These are phyloP conservation scores for Anarhynchus alexandrinus DNA, from an alignment of 2,113 vertebrate species.

Conservation along the genomic window DNA sequence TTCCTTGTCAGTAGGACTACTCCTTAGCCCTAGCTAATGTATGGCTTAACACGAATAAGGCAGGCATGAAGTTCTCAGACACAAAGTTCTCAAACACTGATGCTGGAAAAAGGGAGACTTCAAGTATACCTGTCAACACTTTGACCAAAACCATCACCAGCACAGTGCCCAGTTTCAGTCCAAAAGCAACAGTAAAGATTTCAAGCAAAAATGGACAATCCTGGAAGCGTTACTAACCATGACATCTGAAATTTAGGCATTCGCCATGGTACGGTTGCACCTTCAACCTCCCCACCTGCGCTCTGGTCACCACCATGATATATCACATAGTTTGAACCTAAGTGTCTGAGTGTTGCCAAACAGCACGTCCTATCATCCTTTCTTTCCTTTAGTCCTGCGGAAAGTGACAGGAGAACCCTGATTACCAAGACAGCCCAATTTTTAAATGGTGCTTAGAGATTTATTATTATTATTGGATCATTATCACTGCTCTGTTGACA, in stretches of 20 bases:
- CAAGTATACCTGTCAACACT: not conserved
- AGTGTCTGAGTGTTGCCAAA: not conserved
- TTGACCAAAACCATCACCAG: not conserved
- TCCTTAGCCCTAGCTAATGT: not conserved
- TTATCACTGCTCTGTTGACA: not conserved
- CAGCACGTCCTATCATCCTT: not conserved
- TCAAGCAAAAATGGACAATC: not conserved
- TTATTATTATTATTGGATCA: too few species aligned
- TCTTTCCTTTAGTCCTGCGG: not conserved
- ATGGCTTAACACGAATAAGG: not conserved
- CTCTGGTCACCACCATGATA: not conserved
- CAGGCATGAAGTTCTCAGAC: not conserved
- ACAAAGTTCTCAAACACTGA: not conserved
- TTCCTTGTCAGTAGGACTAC: not conserved
- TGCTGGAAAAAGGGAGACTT: not conserved
- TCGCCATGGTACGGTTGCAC: fast-evolving
- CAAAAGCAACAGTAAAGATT: not conserved
- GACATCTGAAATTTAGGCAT: not conserved
- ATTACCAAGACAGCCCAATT: not conserved
- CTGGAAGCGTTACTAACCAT: not conserved
- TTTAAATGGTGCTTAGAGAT: not conserved
- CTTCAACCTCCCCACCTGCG: not conserved
- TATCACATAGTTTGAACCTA: not conserved
- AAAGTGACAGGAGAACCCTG: not conserved
- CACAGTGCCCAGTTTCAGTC: not conserved